These are phyloP conservation scores for Delphinus delphis DNA, from an alignment of 2,113 vertebrate genomes.

Conservation along the genomic window DNA sequence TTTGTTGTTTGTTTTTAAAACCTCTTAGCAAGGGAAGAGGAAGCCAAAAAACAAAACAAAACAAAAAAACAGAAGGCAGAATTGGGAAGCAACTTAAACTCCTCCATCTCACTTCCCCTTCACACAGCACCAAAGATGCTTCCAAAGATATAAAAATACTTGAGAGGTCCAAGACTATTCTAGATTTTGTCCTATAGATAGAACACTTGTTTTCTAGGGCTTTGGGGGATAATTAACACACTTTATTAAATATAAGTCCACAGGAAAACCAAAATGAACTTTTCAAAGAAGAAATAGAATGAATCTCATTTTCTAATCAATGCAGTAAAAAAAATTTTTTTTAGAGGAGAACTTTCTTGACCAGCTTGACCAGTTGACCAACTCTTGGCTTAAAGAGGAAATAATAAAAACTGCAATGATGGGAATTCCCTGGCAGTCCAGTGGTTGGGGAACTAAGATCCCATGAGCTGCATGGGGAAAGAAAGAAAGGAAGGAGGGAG, in stretches of 20 bases:
- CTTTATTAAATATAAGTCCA: background rate
- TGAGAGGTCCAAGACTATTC: background rate
- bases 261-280: background rate
- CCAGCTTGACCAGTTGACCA: background rate
- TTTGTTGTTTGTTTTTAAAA: background rate
- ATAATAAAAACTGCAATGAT: constrained; percentile 19
- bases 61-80: background rate
- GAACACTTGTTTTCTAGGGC: background rate
- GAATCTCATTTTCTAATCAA: background rate
- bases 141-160: background rate
- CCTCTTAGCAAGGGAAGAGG: background rate
- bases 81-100: background rate
- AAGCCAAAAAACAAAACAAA: background rate
- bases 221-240: background rate
- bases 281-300: background rate
- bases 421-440: background rate
- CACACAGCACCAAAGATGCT: background rate
- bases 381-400: background rate
- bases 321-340: background rate
- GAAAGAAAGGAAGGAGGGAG: too few relatives aligned
- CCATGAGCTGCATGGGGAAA: background rate
- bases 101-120: background rate
- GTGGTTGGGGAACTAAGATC: background rate
- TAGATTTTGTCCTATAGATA: background rate
- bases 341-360: background rate